Percentiles rank a stretch among this genome's conserved stretches.
These are phyloP conservation scores for Acanthoscelides obtectus DNA, from an alignment of 2,888 invertebrate species.

Conservation along the genomic window DNA sequence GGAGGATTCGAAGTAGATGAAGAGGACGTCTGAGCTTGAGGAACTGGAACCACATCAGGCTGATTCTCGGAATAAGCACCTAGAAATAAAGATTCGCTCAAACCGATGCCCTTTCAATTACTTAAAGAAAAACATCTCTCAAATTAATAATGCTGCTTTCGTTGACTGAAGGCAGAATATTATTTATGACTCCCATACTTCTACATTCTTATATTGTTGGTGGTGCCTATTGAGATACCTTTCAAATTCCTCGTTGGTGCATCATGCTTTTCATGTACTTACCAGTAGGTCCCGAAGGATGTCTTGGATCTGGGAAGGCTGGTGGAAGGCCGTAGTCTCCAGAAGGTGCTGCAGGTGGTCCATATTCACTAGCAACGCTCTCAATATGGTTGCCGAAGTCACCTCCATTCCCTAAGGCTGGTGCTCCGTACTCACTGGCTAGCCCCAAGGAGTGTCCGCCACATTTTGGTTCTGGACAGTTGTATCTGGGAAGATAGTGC, in stretches of 20 bases:
- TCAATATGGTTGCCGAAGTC: conserved; percentile 45
- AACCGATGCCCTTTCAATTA: no score
- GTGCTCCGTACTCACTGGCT: conserved; percentile 62
- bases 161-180: no score
- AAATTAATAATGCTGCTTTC: no score
- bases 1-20: conserved; percentile 63
- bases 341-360: conserved; percentile 57
- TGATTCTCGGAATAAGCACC: conserved; percentile 75
- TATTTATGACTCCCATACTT: no score
- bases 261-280: neutral
- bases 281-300: conserved; percentile 73
- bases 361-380: conserved; percentile 59
- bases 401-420: conserved; percentile 47
- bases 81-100: no score
- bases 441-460: conserved; percentile 59
- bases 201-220: no score
- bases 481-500: conserved; percentile 54
- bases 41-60: conserved; percentile 74
- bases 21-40: conserved; percentile 70
- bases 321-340: conserved; percentile 65
- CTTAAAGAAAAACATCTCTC: no score
- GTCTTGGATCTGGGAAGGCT: conserved; percentile 81
- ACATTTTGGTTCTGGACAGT: conserved; percentile 90
- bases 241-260: no score
- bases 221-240: no score